phyloP scores from a whole-genome alignment of 2,113 vertebrate species.

The Pangasianodon gigas region DNA sequence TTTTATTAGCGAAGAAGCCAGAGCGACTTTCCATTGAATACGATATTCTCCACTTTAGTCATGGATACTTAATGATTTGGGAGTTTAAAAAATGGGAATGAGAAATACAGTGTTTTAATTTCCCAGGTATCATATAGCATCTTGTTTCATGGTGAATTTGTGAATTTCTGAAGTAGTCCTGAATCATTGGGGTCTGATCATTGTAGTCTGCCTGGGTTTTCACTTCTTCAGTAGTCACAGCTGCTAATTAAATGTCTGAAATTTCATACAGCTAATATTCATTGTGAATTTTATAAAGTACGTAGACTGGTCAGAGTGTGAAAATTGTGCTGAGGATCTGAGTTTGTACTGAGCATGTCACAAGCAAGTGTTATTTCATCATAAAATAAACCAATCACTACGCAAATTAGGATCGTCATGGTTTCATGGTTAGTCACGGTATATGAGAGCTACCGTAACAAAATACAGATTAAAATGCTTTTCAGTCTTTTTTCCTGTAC shows the following conservation, averaged over 20 bases:
- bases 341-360: neutral
- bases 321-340: neutral
- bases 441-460: neutral
- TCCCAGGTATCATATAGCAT: neutral
- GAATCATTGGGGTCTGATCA: neutral
- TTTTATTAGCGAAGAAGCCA: conserved; percentile 38
- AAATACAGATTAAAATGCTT: neutral
- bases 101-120: neutral
- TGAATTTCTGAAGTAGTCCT: neutral
- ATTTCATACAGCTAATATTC: neutral
- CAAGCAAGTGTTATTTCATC: neutral
- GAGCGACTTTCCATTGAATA: conserved; percentile 5
- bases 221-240: conserved; percentile 18
- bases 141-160: neutral
- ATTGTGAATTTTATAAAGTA: neutral
- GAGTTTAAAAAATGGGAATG: neutral
- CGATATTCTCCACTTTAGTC: conserved; percentile 35
- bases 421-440: neutral
- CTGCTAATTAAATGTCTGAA: conserved; percentile 16
- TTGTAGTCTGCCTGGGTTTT: neutral
- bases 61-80: conserved; percentile 13
- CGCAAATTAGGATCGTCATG: neutral
- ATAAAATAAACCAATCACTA: neutral
- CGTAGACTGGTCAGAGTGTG: neutral
- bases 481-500: neutral